Conservation (phyloP, 2,888 invertebrate species). For the Sarcophaga subvicina region DNA sequence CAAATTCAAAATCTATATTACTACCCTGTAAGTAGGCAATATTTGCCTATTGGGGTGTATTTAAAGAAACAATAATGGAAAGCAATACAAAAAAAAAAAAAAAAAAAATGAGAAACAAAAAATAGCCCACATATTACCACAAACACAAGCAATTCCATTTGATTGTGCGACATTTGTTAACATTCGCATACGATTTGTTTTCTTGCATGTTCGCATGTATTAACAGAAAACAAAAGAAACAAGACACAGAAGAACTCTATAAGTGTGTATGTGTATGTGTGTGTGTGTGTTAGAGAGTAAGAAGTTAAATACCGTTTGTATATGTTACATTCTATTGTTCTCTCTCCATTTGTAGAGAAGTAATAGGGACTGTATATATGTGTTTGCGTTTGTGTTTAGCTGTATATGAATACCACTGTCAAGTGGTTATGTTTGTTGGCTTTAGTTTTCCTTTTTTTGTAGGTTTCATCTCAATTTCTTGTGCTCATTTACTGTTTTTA, state of each 20-base stretch:
- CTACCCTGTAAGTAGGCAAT: not conserved
- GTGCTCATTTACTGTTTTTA: not conserved
- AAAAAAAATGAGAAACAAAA: not conserved
- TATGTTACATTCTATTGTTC: slow-evolving; percentile 1
- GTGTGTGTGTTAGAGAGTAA: slow-evolving; percentile 21
- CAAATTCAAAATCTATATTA: not conserved
- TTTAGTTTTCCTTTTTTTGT: not conserved
- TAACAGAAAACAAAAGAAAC: not conserved
- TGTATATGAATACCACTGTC: slow-evolving; percentile 69
- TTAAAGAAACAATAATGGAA: not conserved
- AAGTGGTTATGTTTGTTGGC: slow-evolving; percentile 74
- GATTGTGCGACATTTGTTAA: slow-evolving; percentile 9
- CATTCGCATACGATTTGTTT: not conserved
- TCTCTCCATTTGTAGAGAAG: not conserved
- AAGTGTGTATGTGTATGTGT: not conserved
- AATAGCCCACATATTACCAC: not conserved
- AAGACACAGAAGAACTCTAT: not conserved
- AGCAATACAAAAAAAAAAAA: not conserved
- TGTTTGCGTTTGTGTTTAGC: not conserved
- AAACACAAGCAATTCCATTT: slow-evolving; percentile 16
- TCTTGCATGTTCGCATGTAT: not conserved
- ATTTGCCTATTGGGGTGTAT: not conserved
- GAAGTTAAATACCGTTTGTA: slow-evolving; percentile 4
- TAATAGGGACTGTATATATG: not conserved
- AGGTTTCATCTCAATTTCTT: not conserved